Evolutionary conservation across 2,888 invertebrate species (phyloP).

Genomic region (Loripinus fragilis): DNA sequence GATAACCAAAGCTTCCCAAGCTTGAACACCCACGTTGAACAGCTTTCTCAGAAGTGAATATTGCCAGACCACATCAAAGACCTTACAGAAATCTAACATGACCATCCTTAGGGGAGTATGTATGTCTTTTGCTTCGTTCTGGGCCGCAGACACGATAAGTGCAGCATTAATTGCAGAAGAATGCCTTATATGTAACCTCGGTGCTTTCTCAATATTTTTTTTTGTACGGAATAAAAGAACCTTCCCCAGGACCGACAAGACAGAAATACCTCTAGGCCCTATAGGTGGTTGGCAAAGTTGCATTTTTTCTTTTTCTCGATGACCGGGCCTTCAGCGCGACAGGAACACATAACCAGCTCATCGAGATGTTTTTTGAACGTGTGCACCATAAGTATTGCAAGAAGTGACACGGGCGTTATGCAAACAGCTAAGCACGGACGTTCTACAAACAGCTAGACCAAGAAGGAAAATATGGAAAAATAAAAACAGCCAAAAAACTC

Average conservation of each 20-base stretch:
- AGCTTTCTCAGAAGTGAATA: not conserved
- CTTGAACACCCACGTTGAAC: not conserved
- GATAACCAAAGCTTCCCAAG: too few species aligned
- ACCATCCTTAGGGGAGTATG: not conserved
- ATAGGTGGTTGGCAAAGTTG: too few species aligned
- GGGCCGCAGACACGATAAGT: not conserved
- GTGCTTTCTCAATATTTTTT: not conserved
- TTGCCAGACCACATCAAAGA: constrained; percentile 4
- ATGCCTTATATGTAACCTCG: not conserved
- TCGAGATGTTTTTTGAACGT: too few species aligned
- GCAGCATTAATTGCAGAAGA: not conserved
- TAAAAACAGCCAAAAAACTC: too few species aligned
- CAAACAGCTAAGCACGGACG: too few species aligned
- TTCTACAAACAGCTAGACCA: too few species aligned
- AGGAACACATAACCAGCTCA: too few species aligned
- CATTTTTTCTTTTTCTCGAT: too few species aligned
- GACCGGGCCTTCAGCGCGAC: too few species aligned
- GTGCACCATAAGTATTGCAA: too few species aligned
- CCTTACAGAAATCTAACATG: not conserved
- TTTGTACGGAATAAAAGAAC: not conserved
- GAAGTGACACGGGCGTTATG: too few species aligned
- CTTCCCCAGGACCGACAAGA: not conserved
- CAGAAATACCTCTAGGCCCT: not conserved
- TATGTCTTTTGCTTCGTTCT: not conserved
- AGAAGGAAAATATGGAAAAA: too few species aligned